These are phyloP conservation scores for Phrynosoma platyrhinos DNA, from an alignment of 2,113 vertebrate genomes.

Conservation along the genomic window DNA sequence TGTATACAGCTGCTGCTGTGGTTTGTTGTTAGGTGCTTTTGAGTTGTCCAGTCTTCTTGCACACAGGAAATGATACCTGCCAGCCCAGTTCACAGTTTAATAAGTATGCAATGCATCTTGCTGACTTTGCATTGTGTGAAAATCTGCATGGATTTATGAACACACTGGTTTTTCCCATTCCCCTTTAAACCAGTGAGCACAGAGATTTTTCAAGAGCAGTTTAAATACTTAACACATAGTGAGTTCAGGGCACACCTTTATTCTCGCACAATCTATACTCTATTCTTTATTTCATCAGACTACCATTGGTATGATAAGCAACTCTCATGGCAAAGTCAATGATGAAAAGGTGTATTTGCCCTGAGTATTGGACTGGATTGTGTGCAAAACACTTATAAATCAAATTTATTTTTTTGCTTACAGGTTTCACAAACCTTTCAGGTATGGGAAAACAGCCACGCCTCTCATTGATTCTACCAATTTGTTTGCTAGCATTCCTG, in stretches of 20 bases:
- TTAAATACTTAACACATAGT: not conserved
- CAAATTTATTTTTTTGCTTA: constrained; percentile 43
- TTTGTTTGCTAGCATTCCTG: constrained; percentile 32
- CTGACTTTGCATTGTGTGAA: not conserved
- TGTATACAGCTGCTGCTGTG: not conserved
- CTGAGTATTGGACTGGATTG: not conserved
- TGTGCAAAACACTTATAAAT: not conserved
- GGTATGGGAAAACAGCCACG: not conserved
- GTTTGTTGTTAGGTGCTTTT: too few relatives aligned
- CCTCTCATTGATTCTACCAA: constrained; percentile 48
- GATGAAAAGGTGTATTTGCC: not conserved
- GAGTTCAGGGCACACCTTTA: too few relatives aligned
- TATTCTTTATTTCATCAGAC: not conserved
- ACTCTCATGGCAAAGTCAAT: not conserved
- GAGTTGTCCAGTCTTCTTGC: not conserved
- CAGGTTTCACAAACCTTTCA: constrained; percentile 52
- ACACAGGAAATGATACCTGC: not conserved
- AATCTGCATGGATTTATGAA: not conserved
- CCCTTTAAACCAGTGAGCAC: not conserved
- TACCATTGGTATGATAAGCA: not conserved
- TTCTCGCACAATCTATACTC: not conserved
- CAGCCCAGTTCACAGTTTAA: not conserved
- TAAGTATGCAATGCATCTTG: not conserved
- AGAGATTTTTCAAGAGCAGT: not conserved
- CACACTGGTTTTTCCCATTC: too few relatives aligned